Percentiles rank a stretch among this genome's conserved stretches.
Evolutionary conservation across 2,797 vertebrate genomes (phyloP).

Genomic region (Halcyon smyrnensis): DNA sequence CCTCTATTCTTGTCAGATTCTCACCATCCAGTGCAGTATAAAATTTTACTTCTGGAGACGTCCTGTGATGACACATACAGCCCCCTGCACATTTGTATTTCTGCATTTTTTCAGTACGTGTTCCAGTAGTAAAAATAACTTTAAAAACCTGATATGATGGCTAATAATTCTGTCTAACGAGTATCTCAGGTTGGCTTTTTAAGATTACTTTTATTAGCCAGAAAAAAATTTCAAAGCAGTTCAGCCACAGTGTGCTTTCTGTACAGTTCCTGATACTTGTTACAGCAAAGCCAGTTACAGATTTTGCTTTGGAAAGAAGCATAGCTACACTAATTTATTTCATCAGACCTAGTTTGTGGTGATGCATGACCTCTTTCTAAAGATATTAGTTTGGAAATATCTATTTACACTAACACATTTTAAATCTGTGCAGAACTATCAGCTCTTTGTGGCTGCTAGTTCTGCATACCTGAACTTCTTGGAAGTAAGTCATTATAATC

Average conservation of each 20-base stretch:
- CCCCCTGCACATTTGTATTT: background rate
- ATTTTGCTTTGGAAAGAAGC: background rate
- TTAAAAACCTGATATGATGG: background rate
- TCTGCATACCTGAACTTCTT: background rate
- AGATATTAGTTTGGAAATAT: background rate
- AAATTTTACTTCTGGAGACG: background rate
- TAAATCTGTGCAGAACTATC: background rate
- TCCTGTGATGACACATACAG: background rate
- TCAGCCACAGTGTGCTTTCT: constrained; percentile 19
- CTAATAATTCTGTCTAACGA: constrained; percentile 64
- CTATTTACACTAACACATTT: background rate
- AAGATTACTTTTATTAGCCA: background rate
- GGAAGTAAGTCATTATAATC: background rate
- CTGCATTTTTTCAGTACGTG: background rate
- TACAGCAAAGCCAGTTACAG: background rate
- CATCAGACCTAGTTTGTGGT: background rate
- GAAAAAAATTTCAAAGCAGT: constrained; percentile 24
- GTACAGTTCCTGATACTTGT: background rate
- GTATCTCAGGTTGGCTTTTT: constrained; percentile 24
- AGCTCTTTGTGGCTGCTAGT: background rate
- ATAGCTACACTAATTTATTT: background rate
- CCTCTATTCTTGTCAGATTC: background rate
- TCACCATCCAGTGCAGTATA: background rate
- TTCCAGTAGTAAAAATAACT: background rate
- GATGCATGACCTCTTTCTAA: background rate